A percentile compares a stretch with the other conserved stretches of the same genome.
These are phyloP conservation scores for Acrobasis consociella DNA, from an alignment of 2,888 invertebrate genomes.

Conservation along the genomic window DNA sequence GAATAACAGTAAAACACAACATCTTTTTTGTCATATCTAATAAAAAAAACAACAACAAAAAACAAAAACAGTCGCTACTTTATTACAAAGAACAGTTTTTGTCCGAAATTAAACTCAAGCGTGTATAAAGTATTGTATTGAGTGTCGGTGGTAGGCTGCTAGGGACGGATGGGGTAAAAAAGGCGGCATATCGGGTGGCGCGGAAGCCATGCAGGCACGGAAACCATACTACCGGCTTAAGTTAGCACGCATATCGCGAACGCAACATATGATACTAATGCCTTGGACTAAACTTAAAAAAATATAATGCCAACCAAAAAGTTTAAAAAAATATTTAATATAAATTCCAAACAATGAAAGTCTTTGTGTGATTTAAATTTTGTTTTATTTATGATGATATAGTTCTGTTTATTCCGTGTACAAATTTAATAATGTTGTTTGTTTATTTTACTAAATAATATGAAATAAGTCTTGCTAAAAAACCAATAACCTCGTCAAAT, in stretches of 20 bases:
- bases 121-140: constrained; percentile 26
- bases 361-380: too few species aligned
- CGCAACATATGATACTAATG: constrained; percentile 49
- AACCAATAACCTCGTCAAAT: too few species aligned
- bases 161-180: constrained; percentile 49
- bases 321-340: too few species aligned
- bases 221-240: constrained; percentile 75
- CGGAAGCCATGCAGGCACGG: constrained; percentile 54
- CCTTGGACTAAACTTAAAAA: not conserved
- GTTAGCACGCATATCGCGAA: constrained; percentile 40
- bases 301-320: too few species aligned
- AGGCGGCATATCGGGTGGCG: constrained; percentile 42
- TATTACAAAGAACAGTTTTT: not conserved
- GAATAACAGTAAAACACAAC: too few species aligned
- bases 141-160: constrained; percentile 32
- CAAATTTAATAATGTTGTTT: too few species aligned
- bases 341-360: too few species aligned
- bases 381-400: too few species aligned
- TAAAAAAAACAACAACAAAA: constrained; percentile 1
- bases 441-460: too few species aligned
- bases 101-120: constrained; percentile 5
- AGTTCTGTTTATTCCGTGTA: too few species aligned
- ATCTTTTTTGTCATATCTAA: too few species aligned
- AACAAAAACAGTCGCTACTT: not conserved
- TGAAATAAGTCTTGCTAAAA: too few species aligned